These are phyloP conservation scores for Pterostichus niger DNA, from an alignment of 2,888 invertebrate genomes.

Conservation along the genomic window DNA sequence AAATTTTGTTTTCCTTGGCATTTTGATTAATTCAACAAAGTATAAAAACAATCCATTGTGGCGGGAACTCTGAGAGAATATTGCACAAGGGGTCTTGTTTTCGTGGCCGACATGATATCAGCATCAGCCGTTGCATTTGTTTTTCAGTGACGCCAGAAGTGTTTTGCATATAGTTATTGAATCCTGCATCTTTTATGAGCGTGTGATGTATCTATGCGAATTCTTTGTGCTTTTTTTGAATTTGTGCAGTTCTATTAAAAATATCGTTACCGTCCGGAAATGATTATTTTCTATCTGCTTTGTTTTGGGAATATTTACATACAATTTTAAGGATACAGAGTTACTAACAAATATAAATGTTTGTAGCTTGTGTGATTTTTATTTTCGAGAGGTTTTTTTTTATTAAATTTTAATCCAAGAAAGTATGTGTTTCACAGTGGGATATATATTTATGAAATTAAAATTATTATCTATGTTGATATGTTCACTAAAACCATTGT, in stretches of 20 bases:
- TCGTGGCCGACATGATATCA: constrained; percentile 20
- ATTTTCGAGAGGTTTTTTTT: too few species aligned
- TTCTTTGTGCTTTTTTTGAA: background rate
- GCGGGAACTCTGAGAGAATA: background rate
- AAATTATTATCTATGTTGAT: too few species aligned
- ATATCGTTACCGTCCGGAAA: background rate
- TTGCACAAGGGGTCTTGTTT: constrained; percentile 33
- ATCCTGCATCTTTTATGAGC: constrained; percentile 58
- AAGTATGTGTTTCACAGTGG: too few species aligned
- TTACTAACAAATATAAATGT: too few species aligned
- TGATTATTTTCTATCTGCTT: too few species aligned
- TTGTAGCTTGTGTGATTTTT: too few species aligned
- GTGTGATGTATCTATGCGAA: constrained; percentile 16
- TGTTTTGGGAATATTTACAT: too few species aligned
- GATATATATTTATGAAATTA: too few species aligned
- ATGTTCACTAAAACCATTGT: too few species aligned
- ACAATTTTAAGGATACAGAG: too few species aligned
- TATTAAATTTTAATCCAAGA: too few species aligned
- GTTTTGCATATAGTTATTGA: constrained; percentile 65
- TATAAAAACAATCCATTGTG: constrained; percentile 38
- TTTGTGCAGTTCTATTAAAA: background rate
- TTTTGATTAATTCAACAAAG: constrained; percentile 1
- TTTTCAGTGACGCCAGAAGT: constrained; percentile 33
- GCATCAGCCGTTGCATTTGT: constrained; percentile 36
- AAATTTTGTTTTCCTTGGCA: constrained; percentile 6